Evolutionary conservation across 2,888 invertebrate species (phyloP).

Genomic region (Doris montereyensis): DNA sequence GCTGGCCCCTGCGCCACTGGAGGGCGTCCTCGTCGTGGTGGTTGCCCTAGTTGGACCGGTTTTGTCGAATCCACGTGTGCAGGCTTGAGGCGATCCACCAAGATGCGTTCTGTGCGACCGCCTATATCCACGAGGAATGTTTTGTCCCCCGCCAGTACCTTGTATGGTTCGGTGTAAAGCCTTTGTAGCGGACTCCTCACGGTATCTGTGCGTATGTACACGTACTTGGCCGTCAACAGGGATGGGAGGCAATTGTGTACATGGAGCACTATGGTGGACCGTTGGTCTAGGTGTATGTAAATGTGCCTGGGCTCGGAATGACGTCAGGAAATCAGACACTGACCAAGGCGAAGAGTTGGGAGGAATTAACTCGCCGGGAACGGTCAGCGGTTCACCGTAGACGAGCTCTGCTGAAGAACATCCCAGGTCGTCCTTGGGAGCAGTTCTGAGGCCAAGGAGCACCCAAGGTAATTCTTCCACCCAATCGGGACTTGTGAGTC

Average conservation of each 20-base stretch:
- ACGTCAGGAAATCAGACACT: background rate
- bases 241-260: background rate
- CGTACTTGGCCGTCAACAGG: background rate
- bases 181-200: background rate
- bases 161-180: background rate
- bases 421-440: conserved; percentile 18
- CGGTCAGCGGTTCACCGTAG: conserved; percentile 13
- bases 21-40: background rate
- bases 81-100: background rate
- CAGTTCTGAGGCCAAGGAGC: conserved; percentile 4
- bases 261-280: background rate
- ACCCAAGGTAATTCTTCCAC: conserved; percentile 16
- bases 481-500: background rate
- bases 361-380: conserved; percentile 12
- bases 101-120: background rate
- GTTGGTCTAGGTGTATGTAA: background rate
- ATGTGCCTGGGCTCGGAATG: background rate
- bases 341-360: conserved; percentile 1
- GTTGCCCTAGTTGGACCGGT: background rate
- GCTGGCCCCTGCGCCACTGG: background rate
- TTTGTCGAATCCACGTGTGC: background rate
- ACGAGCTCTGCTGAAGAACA: conserved; percentile 22
- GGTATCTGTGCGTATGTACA: background rate
- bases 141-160: background rate
- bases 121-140: background rate